Evolutionary conservation across 2,113 vertebrate species (phyloP).

Genomic region (Amphilophus citrinellus): DNA sequence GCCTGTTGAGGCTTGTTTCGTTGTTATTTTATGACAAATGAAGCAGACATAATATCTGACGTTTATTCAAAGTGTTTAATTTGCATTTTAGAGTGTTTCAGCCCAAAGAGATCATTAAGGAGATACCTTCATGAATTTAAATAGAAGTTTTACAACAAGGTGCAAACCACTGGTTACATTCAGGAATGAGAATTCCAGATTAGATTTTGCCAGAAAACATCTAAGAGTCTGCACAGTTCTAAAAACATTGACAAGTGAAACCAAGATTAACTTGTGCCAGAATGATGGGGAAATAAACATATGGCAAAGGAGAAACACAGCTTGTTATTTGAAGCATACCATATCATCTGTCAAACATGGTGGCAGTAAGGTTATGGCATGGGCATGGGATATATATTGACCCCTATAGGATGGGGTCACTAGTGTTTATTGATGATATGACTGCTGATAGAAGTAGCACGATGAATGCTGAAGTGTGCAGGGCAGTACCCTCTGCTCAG

Average conservation of each 20-base stretch:
- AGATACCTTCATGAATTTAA: neutral
- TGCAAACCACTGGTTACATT: neutral
- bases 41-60: neutral
- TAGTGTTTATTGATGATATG: neutral
- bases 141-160: neutral
- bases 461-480: neutral
- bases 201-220: neutral
- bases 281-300: neutral
- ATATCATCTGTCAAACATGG: neutral
- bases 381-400: neutral
- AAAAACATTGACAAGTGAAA: neutral
- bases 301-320: neutral
- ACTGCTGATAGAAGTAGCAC: neutral
- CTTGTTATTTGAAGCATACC: neutral
- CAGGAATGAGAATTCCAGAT: neutral
- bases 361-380: neutral
- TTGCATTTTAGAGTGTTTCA: neutral
- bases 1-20: neutral
- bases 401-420: neutral
- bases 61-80: neutral
- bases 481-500: neutral
- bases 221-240: neutral
- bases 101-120: neutral
- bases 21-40: constrained; percentile 3
- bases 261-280: neutral